phyloP scores from a whole-genome alignment of 2,113 vertebrate species.

The Struthidea cinerea region DNA sequence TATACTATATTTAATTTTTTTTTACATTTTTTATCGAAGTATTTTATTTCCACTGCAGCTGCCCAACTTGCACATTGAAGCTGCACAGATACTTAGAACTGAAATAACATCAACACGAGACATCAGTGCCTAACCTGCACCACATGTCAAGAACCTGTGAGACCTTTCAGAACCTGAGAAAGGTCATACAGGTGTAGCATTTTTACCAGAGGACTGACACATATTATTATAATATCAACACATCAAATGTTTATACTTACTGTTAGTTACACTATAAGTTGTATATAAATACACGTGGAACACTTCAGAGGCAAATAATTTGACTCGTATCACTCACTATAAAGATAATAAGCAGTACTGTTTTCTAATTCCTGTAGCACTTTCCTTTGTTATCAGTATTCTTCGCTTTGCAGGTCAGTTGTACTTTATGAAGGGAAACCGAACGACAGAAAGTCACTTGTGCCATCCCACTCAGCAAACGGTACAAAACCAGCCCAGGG shows the following conservation, averaged over 20 bases:
- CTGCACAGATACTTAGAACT: not conserved
- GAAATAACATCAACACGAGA: not conserved
- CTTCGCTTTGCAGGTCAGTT: not conserved
- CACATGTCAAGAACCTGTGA: not conserved
- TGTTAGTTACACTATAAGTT: not conserved
- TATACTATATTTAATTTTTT: not conserved
- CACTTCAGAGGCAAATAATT: not conserved
- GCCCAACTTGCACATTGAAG: not conserved
- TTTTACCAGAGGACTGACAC: not conserved
- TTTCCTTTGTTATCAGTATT: not conserved
- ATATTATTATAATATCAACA: not conserved
- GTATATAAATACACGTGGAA: fast-evolving
- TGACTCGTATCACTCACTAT: fast-evolving
- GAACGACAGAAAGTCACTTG: not conserved
- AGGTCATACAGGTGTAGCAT: not conserved
- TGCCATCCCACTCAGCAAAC: not conserved
- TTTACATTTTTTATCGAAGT: not conserved
- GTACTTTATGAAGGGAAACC: not conserved
- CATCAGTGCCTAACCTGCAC: too few species aligned
- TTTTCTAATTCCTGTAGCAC: not conserved
- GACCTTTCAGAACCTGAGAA: not conserved
- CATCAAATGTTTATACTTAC: not conserved
- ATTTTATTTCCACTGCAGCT: not conserved
- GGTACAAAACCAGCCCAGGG: not conserved
- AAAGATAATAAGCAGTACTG: not conserved